These are phyloP conservation scores for Branchinecta sandiegonensis DNA, from an alignment of 2,888 invertebrate species.

Conservation along the genomic window DNA sequence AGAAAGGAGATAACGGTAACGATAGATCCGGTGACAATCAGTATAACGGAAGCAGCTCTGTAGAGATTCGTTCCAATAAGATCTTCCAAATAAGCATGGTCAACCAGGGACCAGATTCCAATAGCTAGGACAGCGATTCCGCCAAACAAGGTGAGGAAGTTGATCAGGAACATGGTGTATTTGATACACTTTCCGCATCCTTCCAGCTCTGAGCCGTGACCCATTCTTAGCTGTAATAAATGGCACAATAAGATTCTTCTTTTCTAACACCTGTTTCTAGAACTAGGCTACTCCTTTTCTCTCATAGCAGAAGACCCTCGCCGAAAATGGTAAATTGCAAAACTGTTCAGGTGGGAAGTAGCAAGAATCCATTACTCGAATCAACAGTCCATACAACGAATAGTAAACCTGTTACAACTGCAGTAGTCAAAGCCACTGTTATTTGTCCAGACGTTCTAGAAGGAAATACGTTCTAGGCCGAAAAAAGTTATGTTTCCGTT, in stretches of 20 bases:
- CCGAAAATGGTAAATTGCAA: no score
- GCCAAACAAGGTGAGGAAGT: conserved; percentile 71
- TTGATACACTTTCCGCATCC: conserved; percentile 79
- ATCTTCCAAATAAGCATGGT: conserved; percentile 67
- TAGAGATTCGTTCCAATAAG: conserved; percentile 74
- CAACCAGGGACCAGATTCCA: conserved; percentile 69
- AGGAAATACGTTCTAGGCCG: no score
- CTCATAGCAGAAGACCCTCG: no score
- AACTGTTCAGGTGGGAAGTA: no score
- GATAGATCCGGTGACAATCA: conserved; percentile 64
- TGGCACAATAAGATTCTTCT: not conserved
- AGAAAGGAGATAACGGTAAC: conserved; percentile 71
- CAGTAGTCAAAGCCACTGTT: no score
- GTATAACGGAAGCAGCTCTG: conserved; percentile 66
- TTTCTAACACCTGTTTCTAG: no score
- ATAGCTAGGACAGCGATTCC: conserved; percentile 59
- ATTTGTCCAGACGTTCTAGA: no score
- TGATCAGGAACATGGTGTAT: conserved; percentile 64
- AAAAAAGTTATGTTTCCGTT: no score
- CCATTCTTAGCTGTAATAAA: conserved; percentile 6
- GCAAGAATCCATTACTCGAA: no score
- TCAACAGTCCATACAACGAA: no score
- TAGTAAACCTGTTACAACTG: no score
- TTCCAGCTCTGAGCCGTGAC: conserved; percentile 48
- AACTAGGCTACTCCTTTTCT: no score